Base-by-base conservation (phyloP, 1,140 invertebrate genomes). In the Daktulosphaira vitifoliae region DNA sequence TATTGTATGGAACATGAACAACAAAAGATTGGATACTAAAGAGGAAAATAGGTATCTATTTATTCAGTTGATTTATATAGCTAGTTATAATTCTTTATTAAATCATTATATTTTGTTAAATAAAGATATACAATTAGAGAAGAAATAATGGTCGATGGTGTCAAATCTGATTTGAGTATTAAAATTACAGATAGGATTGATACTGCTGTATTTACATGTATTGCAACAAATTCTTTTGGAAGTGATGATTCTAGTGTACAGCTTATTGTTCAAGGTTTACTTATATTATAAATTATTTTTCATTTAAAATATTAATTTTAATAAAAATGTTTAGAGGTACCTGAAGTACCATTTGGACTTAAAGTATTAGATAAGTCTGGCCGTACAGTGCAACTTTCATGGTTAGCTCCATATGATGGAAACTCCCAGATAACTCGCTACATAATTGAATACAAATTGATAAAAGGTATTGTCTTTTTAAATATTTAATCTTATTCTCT, bases 1-100 rank as follows among this genome's bases (percentile, higher is more conserved):
- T 70, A 93, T 97, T 49, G 81, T 92, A 20, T 97, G 94, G 95
- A 93, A 91, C 76, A 92, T 92, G 83, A 92, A 94, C 75, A 92
- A 90, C 75, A 92, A 92, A 74, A 82, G 90, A 52, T 76, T 93
- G 56, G 90, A 93, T 76, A 85, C 88, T 26, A 90, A 92, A 76
- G 87, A 83, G 59, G 88, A 92, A 72, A 86, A 72, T 64, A 73
- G 76, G 76, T 76, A 68, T 33, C 23, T 4, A 20, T 22, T 51
- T 33, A 20, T 46, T 46, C 22, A 18, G 20, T 20, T 46, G 18
- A 20, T 46, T 1, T 1, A 5, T 18, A 46, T 16, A 15, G 7
- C n/a, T 0, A 49, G 15, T 13, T 16, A 26, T 26, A 29, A 51
- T n/a, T n/a, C n/a, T n/a, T n/a, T n/a, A n/a, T n/a, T n/a, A n/a